Evolutionary conservation across 2,797 vertebrate genomes (phyloP).

Genomic region (Mormyrops attenuatus): DNA sequence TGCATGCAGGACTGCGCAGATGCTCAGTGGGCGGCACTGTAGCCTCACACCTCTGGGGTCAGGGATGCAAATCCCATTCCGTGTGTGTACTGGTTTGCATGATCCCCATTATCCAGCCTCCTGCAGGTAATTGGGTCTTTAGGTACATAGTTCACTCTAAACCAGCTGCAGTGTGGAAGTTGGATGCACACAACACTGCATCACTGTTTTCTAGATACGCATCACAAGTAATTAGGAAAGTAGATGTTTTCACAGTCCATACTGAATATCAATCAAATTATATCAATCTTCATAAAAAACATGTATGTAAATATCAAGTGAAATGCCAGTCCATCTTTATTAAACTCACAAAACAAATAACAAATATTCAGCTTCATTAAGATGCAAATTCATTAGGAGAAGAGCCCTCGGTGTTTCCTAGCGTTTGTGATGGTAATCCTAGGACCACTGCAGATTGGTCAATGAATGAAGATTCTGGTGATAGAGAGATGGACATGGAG

Average conservation of each 20-base stretch:
- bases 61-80: background rate
- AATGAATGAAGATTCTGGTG: background rate
- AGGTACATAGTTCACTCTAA: background rate
- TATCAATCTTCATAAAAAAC: background rate
- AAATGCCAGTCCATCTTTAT: background rate
- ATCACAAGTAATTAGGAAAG: background rate
- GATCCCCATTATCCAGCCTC: background rate
- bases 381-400: background rate
- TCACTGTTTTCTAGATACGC: background rate
- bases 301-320: background rate
- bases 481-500: background rate
- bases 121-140: background rate
- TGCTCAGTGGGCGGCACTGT: background rate
- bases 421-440: background rate
- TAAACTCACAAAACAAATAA: background rate
- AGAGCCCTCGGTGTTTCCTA: background rate
- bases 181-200: background rate
- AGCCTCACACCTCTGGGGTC: background rate
- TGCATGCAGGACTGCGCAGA: background rate
- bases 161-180: background rate
- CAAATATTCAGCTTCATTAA: background rate
- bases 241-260: background rate
- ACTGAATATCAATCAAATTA: background rate
- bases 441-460: background rate
- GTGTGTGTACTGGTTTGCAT: background rate